A percentile compares a stretch with the other conserved stretches of the same genome.
These are phyloP conservation scores for Steinernema carpocapsae DNA, from an alignment of 2,888 invertebrate genomes.

Conservation along the genomic window DNA sequence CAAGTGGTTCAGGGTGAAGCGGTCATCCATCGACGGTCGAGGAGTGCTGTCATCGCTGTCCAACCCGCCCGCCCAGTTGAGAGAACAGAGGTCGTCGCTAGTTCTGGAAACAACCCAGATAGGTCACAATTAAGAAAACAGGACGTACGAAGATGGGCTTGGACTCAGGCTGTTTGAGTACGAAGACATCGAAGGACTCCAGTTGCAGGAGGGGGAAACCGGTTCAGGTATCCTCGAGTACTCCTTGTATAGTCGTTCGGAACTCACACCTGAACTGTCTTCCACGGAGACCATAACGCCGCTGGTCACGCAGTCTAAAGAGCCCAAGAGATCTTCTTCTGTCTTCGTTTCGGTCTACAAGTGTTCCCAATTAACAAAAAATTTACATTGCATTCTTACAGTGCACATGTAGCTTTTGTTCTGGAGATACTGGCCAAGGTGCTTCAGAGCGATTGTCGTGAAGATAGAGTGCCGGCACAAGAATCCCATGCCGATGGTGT, in stretches of 20 bases:
- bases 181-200: conserved; percentile 30
- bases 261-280: background rate
- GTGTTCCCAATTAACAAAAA: conserved; percentile 38
- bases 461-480: conserved; percentile 36
- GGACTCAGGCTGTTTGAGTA: conserved; percentile 26
- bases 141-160: conserved; percentile 12
- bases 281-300: conserved; percentile 5
- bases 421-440: conserved; percentile 36
- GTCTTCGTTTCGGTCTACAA: conserved; percentile 36
- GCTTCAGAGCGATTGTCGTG: conserved; percentile 29
- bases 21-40: background rate
- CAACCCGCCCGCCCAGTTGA: conserved; percentile 16
- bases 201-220: conserved; percentile 3
- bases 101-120: background rate
- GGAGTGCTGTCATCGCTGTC: background rate
- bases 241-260: conserved; percentile 13
- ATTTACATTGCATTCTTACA: background rate
- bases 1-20: conserved; percentile 18
- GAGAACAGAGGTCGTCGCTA: conserved; percentile 10
- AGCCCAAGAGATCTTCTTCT: conserved; percentile 5
- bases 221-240: conserved; percentile 8
- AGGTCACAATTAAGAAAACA: background rate
- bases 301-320: background rate
- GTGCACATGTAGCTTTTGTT: conserved; percentile 30
- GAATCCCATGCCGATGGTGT: conserved; percentile 39